phyloP scores from a whole-genome alignment of 2,888 invertebrate species.

The Diaphora mendica region DNA sequence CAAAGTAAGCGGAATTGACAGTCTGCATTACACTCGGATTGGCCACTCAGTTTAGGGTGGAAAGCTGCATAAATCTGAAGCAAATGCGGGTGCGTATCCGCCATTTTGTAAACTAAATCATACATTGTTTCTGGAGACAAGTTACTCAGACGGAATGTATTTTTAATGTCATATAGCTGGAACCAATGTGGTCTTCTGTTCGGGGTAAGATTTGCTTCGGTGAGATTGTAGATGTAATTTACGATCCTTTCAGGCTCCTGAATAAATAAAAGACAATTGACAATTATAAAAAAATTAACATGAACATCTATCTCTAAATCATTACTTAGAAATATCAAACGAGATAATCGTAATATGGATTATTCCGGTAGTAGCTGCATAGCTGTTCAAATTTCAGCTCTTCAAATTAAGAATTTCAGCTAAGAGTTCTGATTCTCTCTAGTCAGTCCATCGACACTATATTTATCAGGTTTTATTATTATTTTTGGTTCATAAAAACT shows the following conservation, averaged over 20 bases:
- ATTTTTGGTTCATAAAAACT: not conserved
- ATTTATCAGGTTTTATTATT: not conserved
- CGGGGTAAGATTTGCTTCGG: constrained; percentile 89
- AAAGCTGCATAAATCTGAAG: constrained; percentile 85
- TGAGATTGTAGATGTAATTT: constrained; percentile 91
- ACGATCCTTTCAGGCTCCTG: constrained; percentile 65
- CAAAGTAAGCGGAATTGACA: constrained; percentile 83
- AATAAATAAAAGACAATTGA: not conserved
- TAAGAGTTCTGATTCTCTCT: no score
- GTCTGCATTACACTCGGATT: not conserved
- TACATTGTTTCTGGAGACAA: constrained; percentile 88
- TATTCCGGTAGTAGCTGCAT: no score
- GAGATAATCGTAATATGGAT: no score
- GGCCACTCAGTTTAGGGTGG: constrained; percentile 81
- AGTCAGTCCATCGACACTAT: no score
- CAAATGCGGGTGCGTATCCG: constrained; percentile 74
- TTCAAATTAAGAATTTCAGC: no score
- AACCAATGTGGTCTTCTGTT: constrained; percentile 89
- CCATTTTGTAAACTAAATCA: constrained; percentile 87
- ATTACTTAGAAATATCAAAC: no score
- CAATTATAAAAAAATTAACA: not conserved
- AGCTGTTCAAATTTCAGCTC: no score
- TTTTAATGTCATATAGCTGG: constrained; percentile 90
- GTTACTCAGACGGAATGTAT: constrained; percentile 87
- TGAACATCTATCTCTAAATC: no score